These are phyloP conservation scores for Phenganax stokvisi DNA, from an alignment of 92 coral and sea anemone species.

Conservation along the genomic window DNA sequence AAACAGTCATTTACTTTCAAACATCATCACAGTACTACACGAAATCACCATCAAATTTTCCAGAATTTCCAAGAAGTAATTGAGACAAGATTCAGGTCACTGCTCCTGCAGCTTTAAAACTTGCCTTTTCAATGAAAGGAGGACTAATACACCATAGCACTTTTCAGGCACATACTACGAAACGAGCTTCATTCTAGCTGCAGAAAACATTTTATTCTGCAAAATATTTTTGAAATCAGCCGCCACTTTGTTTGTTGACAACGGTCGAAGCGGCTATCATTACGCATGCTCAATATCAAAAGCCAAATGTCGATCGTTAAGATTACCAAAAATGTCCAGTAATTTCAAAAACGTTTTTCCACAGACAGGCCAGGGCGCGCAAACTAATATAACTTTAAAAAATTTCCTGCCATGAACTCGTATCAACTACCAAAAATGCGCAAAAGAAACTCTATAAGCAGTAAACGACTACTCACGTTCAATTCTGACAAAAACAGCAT, in stretches of 20 bases:
- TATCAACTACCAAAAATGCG: no score
- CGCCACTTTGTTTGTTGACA: constrained; percentile 26
- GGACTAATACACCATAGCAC: neutral
- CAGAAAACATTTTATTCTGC: neutral
- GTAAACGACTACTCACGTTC: no score
- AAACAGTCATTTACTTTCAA: neutral
- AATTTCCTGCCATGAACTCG: no score
- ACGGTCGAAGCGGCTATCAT: constrained; percentile 16
- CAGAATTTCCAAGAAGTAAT: no score
- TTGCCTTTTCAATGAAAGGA: neutral
- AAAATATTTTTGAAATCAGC: constrained; percentile 1
- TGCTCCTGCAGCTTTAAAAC: neutral
- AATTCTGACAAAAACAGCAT: no score
- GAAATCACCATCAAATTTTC: neutral
- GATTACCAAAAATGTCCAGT: neutral
- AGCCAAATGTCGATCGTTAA: neutral
- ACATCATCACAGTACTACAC: neutral
- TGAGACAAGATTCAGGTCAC: neutral
- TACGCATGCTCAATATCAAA: neutral
- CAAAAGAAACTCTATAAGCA: no score
- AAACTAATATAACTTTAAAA: no score
- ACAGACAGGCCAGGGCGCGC: neutral
- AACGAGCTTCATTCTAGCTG: neutral
- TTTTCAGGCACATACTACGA: neutral
- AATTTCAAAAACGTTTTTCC: neutral